phyloP scores from a whole-genome alignment of 2,113 vertebrate species.

The Agelaius phoeniceus region DNA sequence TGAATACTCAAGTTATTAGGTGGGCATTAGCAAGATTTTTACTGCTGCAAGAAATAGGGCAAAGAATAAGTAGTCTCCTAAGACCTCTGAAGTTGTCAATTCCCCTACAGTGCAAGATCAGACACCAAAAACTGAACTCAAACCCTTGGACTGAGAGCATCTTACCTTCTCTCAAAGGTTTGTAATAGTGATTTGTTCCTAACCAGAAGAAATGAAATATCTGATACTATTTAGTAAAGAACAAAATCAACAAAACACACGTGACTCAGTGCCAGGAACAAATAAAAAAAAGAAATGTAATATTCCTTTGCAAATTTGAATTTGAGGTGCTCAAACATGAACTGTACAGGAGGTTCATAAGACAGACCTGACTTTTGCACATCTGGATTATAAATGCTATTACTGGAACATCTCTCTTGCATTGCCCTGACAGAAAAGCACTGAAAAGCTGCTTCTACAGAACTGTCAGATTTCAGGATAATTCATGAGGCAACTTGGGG shows the following conservation, averaged over 20 bases:
- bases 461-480: background rate
- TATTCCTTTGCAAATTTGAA: background rate
- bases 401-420: background rate
- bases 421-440: background rate
- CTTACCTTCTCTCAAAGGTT: background rate
- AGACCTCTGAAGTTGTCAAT: background rate
- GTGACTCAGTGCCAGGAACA: background rate
- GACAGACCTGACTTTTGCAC: background rate
- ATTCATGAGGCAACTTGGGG: background rate
- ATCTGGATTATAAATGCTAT: background rate
- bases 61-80: background rate
- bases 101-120: background rate
- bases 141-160: background rate
- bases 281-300: background rate
- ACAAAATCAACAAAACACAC: background rate
- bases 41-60: background rate
- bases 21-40: background rate
- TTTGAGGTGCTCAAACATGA: background rate
- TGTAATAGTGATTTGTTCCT: background rate
- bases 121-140: background rate
- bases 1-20: background rate
- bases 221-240: background rate
- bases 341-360: background rate
- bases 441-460: background rate
- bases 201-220: background rate